phyloP scores from a whole-genome alignment of 2,113 vertebrate species.

The Ancistrus triradiatus region DNA sequence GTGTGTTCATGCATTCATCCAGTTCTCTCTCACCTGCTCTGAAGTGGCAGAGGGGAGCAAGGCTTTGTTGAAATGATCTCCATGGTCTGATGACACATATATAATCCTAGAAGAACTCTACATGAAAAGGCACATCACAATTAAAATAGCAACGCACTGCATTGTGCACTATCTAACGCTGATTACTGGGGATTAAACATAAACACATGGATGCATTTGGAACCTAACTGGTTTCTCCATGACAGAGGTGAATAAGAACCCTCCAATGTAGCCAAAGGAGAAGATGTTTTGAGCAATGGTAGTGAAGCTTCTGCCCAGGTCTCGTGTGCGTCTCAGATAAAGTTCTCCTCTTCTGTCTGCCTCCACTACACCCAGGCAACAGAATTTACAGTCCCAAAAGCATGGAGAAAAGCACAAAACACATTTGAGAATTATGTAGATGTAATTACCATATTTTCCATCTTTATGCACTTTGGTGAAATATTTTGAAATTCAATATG shows the following conservation, averaged over 20 bases:
- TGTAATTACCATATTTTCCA: too few species aligned
- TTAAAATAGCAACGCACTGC: too few species aligned
- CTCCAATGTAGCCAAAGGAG: conserved; percentile 73
- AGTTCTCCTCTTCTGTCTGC: conserved; percentile 65
- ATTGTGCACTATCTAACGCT: too few species aligned
- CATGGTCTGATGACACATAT: conserved; percentile 73
- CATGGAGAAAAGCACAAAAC: background rate
- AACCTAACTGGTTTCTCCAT: conserved; percentile 64
- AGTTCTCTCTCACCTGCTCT: conserved; percentile 64
- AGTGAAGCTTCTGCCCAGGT: conserved; percentile 67
- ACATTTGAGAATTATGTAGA: too few species aligned
- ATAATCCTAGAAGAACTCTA: conserved; percentile 71
- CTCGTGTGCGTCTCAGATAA: conserved; percentile 63
- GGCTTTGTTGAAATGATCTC: conserved; percentile 66
- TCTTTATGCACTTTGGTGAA: background rate
- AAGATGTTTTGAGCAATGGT: conserved; percentile 66
- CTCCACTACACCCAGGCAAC: conserved; percentile 53
- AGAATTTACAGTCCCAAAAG: background rate
- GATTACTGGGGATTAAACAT: too few species aligned
- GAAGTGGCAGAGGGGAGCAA: conserved; percentile 70
- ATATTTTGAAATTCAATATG: background rate
- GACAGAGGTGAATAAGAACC: conserved; percentile 74
- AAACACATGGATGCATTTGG: conserved; percentile 29
- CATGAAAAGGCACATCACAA: conserved; percentile 21
- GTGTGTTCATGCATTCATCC: background rate